phyloP scores from a whole-genome alignment of 1,140 invertebrate genomes.

The Globodera rostochiensis region DNA sequence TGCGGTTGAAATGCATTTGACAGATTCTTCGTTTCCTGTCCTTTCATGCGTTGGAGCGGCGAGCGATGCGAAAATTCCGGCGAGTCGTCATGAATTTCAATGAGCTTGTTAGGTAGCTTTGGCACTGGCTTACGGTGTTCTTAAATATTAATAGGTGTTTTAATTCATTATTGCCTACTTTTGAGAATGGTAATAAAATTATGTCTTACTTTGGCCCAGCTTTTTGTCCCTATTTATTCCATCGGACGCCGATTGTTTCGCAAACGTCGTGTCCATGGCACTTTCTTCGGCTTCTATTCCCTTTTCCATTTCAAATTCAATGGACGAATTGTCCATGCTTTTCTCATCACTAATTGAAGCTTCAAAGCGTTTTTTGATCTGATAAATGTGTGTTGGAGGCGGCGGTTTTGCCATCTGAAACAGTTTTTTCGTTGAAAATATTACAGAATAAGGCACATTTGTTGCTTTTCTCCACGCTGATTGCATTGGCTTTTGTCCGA shows the following conservation, averaged over 20 bases:
- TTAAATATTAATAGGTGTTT: not conserved
- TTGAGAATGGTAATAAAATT: not conserved
- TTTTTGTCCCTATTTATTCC: not conserved
- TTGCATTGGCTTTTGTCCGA: constrained; percentile 36
- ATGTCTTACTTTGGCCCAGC: not conserved
- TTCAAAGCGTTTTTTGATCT: constrained; percentile 23
- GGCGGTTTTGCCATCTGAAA: constrained; percentile 30
- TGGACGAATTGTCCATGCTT: not conserved
- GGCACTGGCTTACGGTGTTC: not conserved
- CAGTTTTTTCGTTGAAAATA: not conserved
- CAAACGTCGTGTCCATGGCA: not conserved
- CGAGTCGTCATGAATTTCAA: constrained; percentile 23
- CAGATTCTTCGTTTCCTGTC: not conserved
- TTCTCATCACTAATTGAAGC: not conserved
- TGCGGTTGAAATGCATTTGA: not conserved
- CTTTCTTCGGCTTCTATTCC: not conserved
- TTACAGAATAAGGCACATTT: constrained; percentile 8
- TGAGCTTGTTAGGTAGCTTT: not conserved
- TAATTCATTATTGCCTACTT: not conserved
- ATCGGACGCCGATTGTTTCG: not conserved
- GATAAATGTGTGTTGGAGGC: constrained; percentile 12
- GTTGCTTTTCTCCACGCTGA: constrained; percentile 23
- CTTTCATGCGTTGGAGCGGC: constrained; percentile 15
- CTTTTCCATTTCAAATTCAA: not conserved
- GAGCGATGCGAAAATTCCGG: constrained; percentile 29